phyloP scores from a whole-genome alignment of 1,140 invertebrate genomes.

The Halyomorpha halys region DNA sequence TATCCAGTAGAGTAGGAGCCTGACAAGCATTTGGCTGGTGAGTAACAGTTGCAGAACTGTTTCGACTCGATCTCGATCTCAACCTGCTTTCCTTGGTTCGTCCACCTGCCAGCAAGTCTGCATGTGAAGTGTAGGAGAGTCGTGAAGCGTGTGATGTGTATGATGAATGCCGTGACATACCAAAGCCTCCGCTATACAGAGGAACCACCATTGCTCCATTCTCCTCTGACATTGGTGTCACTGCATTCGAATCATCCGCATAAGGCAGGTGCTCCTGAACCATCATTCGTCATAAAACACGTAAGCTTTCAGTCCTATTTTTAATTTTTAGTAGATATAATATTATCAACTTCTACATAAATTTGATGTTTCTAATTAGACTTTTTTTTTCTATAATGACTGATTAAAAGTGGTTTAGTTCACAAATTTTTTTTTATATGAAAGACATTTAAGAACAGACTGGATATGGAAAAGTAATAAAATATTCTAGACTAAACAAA shows the following conservation, averaged over 20 bases:
- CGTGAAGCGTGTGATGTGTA: conserved; percentile 88
- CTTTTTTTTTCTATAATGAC: no score
- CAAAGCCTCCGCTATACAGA: conserved; percentile 67
- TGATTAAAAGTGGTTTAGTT: no score
- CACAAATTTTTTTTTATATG: no score
- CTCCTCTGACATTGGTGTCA: conserved; percentile 96
- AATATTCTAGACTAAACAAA: no score
- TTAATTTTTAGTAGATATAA: no score
- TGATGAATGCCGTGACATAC: conserved; percentile 66
- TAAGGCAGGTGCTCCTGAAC: conserved; percentile 87
- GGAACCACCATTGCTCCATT: conserved; percentile 89
- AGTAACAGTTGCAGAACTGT: conserved; percentile 29
- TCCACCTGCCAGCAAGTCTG: conserved; percentile 65
- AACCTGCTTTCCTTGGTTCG: conserved; percentile 76
- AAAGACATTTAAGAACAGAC: no score
- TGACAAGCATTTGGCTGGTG: conserved; percentile 22
- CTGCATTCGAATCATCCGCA: conserved; percentile 93
- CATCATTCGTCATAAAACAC: conserved; percentile 5
- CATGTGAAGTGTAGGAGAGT: conserved; percentile 86
- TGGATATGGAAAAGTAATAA: no score
- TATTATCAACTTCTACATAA: no score
- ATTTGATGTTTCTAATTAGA: no score
- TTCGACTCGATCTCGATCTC: conserved; percentile 57
- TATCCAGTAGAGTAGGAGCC: conserved; percentile 4
- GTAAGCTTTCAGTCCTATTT: no score